Evolutionary conservation across 2,888 invertebrate species (phyloP), one percentile per base, ranked within the genome.

Genomic region (Epirrita christyi): DNA sequence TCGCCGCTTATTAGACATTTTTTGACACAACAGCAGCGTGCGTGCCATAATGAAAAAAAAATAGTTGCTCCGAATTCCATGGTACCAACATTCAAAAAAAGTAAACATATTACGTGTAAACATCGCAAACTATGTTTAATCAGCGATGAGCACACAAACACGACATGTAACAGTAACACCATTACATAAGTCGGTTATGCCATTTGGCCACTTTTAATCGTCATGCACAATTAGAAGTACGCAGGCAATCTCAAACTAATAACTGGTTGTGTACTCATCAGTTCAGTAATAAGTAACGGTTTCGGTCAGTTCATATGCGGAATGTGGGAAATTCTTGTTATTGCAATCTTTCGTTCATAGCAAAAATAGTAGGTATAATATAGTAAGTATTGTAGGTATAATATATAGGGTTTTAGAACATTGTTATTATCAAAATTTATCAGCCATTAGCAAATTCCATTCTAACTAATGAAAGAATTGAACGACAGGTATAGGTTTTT

Each of bases 111-210:
- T 36, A 52, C 57, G 48, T 58, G 53, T 41, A 38, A 38, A 43
- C 47, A 44, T 52, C n/a, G 28, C 10, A 38, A 44, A 7, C 15
- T 44, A 43, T 46, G 54, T 46, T 45, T 21, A 54, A 54, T 46
- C 42, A 47, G 32, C 21, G 55, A 55, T 55, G 59, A 44, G 40
- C 34, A 4, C 21, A 21, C 21, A 6, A 32, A 51, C 32, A 50
- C 11, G 15, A 32, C 49, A 41, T 55, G 59, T 55, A 59, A 55
- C 50, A 54, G 42, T 52, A 52, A 49, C 57, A 57, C 37, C 51
- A 45, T 59, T 59, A 51, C 59, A 59, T 55, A 55, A 55, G 36
- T 29, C 32, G 7, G 59, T 59, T 59, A 59, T 55, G 59, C 54
- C 55, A 59, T 51, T 48, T 47, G 46, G 43, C 34, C 51, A 47